These are phyloP conservation scores for Deilephila porcellus DNA, from an alignment of 2,888 invertebrate genomes.

Conservation along the genomic window DNA sequence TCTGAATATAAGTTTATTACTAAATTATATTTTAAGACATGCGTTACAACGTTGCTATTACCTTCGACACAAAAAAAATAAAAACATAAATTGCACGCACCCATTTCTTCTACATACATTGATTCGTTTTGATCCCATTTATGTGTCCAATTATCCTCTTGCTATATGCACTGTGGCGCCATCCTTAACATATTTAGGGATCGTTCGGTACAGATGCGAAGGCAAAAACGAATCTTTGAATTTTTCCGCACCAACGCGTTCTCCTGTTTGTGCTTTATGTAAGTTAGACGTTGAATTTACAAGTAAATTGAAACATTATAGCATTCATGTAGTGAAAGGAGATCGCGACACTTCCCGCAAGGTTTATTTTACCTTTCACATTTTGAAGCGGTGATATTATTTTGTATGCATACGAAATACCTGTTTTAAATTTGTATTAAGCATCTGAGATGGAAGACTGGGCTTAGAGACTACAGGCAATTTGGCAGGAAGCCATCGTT, in stretches of 20 bases:
- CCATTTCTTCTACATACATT: too few species aligned
- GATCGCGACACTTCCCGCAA: neutral
- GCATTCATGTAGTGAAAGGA: neutral
- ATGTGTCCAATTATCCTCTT: neutral
- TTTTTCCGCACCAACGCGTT: constrained; percentile 47
- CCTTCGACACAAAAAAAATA: too few species aligned
- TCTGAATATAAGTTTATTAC: too few species aligned
- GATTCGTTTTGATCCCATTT: neutral
- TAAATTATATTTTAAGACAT: too few species aligned
- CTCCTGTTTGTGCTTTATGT: constrained; percentile 41
- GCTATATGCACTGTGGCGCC: constrained; percentile 23
- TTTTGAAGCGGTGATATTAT: neutral
- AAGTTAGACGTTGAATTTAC: constrained; percentile 51
- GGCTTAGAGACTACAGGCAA: too few species aligned
- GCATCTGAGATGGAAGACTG: too few species aligned
- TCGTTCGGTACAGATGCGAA: constrained; percentile 58
- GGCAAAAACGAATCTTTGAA: constrained; percentile 52
- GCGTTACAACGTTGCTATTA: too few species aligned
- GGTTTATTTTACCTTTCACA: constrained; percentile 1
- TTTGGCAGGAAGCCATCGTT: too few species aligned
- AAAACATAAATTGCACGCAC: too few species aligned
- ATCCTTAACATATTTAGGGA: constrained; percentile 63
- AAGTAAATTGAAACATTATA: constrained; percentile 58
- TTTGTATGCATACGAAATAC: neutral
- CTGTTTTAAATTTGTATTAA: too few species aligned